Evolutionary conservation across 2,113 vertebrate genomes (phyloP), one percentile per base, ranked within the genome.

Genomic region (Poeciliopsis prolifica): DNA sequence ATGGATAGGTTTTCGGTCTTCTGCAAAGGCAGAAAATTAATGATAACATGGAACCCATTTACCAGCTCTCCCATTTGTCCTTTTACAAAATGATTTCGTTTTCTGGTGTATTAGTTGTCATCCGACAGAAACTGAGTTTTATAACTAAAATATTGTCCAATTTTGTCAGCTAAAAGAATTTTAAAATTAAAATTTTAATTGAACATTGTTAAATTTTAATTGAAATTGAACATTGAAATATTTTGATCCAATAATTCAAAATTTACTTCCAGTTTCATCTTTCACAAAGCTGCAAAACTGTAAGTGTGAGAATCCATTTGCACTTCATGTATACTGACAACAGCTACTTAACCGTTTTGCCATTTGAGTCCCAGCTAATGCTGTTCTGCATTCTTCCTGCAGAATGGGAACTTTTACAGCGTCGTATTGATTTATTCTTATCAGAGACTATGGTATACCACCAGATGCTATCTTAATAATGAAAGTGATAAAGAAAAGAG

Each of bases 271-370:
- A 31, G 37, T 63, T 54, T 68, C 31, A 65, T 75, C 14, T 17
- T 68, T 30, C 6, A 35, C 51, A 30, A 31, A 66, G 8, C 2
- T 42, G 44, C 58, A 72, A 28, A 1, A n/a, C 24, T 60, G 13
- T 13, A 60, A 10, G 33, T 7, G 64, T 61, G 29, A 58, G 42
- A 70, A 29, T 54, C 81, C 35, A 66, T 73, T 77, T 74, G 63
- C 67, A 81, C 48, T 61, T 75, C 79, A 86, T 86, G 68, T 83
- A 85, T 74, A 86, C 79, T 65, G 71, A 84, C 73, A 73, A 31
- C 83, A 64, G 44, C 74, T 35, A n/a, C 51, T 61, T 70, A 72
- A 68, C 79, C 0, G 3, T 70, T 79, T 54, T 62, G 28, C 68
- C 61, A 61, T 77, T 87, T 74, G 70, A 48, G 63, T 26, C 65